Evolutionary conservation across 2,888 invertebrate genomes (phyloP).

Genomic region (Nymphalis urticae): DNA sequence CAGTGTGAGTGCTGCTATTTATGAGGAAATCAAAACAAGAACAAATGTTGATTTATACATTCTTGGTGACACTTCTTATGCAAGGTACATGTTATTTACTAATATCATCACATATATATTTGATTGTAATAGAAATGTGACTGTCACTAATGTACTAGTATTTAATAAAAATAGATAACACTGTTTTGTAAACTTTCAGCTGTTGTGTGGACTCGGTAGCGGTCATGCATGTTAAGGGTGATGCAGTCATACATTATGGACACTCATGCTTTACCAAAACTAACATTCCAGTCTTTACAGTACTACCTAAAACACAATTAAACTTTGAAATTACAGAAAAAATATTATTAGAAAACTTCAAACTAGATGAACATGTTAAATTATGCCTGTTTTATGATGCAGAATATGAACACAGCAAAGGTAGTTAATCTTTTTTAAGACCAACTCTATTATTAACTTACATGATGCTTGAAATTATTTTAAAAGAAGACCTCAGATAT

Average conservation of each 20-base stretch:
- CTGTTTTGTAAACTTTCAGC: constrained; percentile 65
- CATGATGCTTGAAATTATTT: too few relatives aligned
- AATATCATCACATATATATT: not conserved
- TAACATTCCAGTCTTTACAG: constrained; percentile 88
- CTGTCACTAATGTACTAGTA: too few relatives aligned
- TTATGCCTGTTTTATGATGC: constrained; percentile 86
- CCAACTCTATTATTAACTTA: not conserved
- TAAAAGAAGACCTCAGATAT: too few relatives aligned
- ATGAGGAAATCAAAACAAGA: constrained; percentile 76
- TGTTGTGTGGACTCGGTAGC: constrained; percentile 95
- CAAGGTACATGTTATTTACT: constrained; percentile 80
- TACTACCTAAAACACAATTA: constrained; percentile 84
- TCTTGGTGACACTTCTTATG: constrained; percentile 95
- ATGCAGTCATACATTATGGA: constrained; percentile 95
- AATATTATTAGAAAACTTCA: constrained; percentile 47
- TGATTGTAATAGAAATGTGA: not conserved
- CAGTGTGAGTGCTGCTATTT: constrained; percentile 85
- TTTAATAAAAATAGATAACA: too few relatives aligned
- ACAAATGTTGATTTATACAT: constrained; percentile 85
- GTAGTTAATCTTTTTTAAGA: constrained; percentile 50
- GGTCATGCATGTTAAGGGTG: constrained; percentile 92
- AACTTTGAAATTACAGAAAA: constrained; percentile 64
- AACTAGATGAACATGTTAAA: constrained; percentile 54
- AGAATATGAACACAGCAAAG: constrained; percentile 83
- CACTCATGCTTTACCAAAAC: constrained; percentile 91